Evolutionary conservation across 2,888 invertebrate genomes (phyloP).

Genomic region (Andrena trimmerana): DNA sequence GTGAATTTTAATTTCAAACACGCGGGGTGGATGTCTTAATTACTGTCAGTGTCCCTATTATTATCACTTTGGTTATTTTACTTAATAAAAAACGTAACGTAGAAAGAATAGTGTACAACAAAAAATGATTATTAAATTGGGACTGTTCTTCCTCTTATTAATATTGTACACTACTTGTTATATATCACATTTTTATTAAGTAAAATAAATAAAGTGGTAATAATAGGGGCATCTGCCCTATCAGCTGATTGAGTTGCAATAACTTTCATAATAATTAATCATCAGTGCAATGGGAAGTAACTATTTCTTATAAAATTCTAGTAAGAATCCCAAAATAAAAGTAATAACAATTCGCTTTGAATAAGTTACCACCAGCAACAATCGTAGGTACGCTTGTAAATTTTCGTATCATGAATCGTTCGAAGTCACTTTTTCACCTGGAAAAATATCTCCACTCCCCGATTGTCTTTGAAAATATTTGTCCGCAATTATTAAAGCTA

Average conservation of each 20-base stretch:
- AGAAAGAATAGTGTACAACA: too few relatives aligned
- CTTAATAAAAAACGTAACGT: too few relatives aligned
- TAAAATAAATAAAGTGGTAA: too few relatives aligned
- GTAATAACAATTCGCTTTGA: conserved; percentile 28
- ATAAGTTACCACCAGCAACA: conserved; percentile 7
- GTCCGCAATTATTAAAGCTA: neutral
- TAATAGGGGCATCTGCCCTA: too few relatives aligned
- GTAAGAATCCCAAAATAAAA: neutral
- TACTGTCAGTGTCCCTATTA: too few relatives aligned
- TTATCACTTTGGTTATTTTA: too few relatives aligned
- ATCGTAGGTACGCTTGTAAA: neutral
- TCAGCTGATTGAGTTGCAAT: too few relatives aligned
- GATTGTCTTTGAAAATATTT: neutral
- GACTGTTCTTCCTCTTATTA: too few relatives aligned
- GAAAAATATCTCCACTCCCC: neutral
- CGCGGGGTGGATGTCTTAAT: too few relatives aligned
- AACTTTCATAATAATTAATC: neutral
- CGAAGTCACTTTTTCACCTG: neutral
- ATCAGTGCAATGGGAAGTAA: neutral
- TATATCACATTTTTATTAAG: too few relatives aligned
- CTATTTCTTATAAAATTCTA: neutral
- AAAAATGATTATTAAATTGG: too few relatives aligned
- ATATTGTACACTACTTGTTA: too few relatives aligned
- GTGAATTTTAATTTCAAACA: neutral
- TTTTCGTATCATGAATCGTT: neutral